Percentiles rank a stretch among this genome's conserved stretches.
Evolutionary conservation across 2,113 vertebrate genomes (phyloP).

Genomic region (Orycteropus afer): DNA sequence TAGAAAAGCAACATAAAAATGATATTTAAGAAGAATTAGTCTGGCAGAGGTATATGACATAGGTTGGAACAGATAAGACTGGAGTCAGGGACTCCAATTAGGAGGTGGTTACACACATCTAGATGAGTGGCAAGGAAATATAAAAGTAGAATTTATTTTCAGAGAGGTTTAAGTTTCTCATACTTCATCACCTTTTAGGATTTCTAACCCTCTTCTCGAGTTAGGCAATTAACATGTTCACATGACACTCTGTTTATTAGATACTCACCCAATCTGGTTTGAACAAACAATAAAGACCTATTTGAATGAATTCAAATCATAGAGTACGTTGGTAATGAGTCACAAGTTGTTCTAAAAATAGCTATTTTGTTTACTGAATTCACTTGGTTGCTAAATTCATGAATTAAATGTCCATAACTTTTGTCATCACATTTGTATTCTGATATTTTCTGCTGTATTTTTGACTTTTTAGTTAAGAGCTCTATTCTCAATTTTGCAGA

Average conservation of each 20-base stretch:
- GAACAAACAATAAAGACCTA: slow-evolving; percentile 26
- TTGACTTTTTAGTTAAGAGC: neutral
- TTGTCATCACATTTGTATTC: neutral
- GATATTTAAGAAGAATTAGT: neutral
- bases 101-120: neutral
- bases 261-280: slow-evolving; percentile 24
- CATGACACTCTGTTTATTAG: slow-evolving; percentile 61
- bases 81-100: neutral
- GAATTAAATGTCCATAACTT: neutral
- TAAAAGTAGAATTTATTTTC: neutral
- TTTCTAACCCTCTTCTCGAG: neutral
- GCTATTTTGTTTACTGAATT: slow-evolving; percentile 55
- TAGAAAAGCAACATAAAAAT: neutral
- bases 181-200: slow-evolving; percentile 3
- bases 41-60: neutral
- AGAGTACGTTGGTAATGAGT: slow-evolving; percentile 52
- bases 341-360: slow-evolving; percentile 65
- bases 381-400: slow-evolving; percentile 45
- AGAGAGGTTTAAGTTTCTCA: neutral
- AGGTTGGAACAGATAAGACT: neutral
- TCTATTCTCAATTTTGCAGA: neutral
- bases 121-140: neutral
- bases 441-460: neutral
- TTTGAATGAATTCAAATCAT: slow-evolving; percentile 47
- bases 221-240: slow-evolving; percentile 45